Conservation (phyloP, 2,888 invertebrate genomes). For the Pristionchus mayeri region DNA sequence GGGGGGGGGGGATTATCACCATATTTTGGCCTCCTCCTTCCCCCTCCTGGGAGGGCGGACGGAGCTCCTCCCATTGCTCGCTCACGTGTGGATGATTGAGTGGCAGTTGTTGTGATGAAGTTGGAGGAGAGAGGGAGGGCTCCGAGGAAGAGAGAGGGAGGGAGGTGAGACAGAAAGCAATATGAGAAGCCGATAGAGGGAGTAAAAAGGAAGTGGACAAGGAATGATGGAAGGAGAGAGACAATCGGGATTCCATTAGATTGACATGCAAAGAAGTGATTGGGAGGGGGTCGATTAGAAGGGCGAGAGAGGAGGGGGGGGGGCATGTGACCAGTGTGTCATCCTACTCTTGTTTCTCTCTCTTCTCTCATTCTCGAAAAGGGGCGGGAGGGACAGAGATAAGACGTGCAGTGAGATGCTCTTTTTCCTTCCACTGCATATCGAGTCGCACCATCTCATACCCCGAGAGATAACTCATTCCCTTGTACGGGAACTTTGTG, state of each 20-base stretch:
- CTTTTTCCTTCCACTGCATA: constrained; percentile 9
- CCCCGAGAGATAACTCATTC: too few relatives aligned
- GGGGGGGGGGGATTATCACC: constrained; percentile 15
- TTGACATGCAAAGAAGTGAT: constrained; percentile 40
- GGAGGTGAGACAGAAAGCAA: constrained; percentile 10
- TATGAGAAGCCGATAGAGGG: not conserved
- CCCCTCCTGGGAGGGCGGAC: not conserved
- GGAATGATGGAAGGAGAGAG: not conserved
- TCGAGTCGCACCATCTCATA: constrained; percentile 1
- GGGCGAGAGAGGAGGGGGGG: constrained; percentile 11
- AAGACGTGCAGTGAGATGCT: constrained; percentile 3
- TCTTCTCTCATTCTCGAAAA: constrained; percentile 19
- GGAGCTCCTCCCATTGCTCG: not conserved
- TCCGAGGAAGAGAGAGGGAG: not conserved
- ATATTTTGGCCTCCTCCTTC: constrained; percentile 4
- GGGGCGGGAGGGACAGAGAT: constrained; percentile 36
- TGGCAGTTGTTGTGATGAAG: constrained; percentile 45
- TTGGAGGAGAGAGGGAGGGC: constrained; percentile 27
- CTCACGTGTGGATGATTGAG: constrained; percentile 17
- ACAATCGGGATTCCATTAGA: constrained; percentile 30
- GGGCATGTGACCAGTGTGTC: constrained; percentile 41
- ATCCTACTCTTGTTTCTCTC: not conserved
- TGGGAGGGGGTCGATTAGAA: too few relatives aligned
- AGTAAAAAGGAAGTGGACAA: not conserved
- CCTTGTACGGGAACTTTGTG: not conserved